Percentiles rank a stretch among this genome's conserved stretches.
Conservation (phyloP, 2,797 vertebrate genomes). For the Prionace glauca region DNA sequence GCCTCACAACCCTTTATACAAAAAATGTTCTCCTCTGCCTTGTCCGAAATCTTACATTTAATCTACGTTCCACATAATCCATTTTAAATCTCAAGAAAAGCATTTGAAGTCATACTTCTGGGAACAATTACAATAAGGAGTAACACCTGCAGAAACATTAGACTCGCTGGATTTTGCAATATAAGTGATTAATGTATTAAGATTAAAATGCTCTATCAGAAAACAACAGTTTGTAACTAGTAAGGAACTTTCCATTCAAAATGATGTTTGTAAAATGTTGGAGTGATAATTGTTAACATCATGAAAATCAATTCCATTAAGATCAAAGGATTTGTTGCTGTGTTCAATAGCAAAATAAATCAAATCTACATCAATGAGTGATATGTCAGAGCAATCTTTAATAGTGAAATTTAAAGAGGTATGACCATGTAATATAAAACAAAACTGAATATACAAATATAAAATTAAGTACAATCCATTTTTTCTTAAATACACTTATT, state of each 20-base stretch:
- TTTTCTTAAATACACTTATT: not conserved
- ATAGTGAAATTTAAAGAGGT: not conserved
- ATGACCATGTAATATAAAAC: not conserved
- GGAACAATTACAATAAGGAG: not conserved
- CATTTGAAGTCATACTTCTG: not conserved
- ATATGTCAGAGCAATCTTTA: not conserved
- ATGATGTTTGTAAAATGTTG: not conserved
- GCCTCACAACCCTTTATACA: no score
- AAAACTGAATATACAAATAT: not conserved
- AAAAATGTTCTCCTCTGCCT: no score
- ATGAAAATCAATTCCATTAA: not conserved
- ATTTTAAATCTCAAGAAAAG: not conserved
- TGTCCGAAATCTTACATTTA: no score
- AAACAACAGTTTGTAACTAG: not conserved
- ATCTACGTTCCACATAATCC: no score
- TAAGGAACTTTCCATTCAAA: not conserved
- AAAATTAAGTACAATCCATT: not conserved
- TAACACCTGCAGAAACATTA: not conserved
- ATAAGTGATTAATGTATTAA: not conserved
- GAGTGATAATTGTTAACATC: not conserved
- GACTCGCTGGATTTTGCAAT: not conserved
- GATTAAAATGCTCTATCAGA: not conserved
- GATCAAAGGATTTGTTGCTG: not conserved
- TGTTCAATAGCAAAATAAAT: not conserved
- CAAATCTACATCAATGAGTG: not conserved